A percentile compares a stretch with the other conserved stretches of the same genome.
Conservation (phyloP, 1,140 invertebrate species). For the Drosophila simulans region DNA sequence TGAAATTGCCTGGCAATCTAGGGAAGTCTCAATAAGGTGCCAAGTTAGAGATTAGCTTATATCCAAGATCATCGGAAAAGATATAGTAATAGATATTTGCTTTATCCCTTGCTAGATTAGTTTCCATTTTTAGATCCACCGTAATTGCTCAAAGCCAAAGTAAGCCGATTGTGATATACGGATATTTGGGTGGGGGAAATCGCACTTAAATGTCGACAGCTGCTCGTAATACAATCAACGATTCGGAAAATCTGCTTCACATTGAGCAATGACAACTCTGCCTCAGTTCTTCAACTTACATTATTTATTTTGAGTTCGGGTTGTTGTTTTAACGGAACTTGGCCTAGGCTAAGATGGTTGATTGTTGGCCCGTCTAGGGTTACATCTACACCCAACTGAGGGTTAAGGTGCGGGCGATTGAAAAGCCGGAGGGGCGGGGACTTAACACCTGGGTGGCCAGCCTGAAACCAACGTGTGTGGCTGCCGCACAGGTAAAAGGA, state of each 20-base stretch:
- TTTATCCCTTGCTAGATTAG: background rate
- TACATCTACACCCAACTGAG: slow-evolving; percentile 4
- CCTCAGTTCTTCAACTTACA: background rate
- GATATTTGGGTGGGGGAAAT: background rate
- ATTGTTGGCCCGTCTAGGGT: slow-evolving; percentile 23
- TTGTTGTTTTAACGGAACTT: slow-evolving; percentile 22
- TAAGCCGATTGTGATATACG: background rate
- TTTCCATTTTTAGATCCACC: background rate
- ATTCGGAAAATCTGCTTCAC: slow-evolving; percentile 18
- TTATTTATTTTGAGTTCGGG: background rate
- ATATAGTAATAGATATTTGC: no score
- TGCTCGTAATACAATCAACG: slow-evolving; percentile 6
- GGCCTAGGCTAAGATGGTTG: slow-evolving; percentile 33
- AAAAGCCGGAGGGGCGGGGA: slow-evolving; percentile 1
- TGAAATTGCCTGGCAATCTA: no score
- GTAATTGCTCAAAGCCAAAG: slow-evolving; percentile 2
- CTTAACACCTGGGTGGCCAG: slow-evolving; percentile 34
- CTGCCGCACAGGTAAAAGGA: slow-evolving; percentile 45
- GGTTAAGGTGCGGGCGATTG: slow-evolving; percentile 34
- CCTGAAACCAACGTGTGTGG: slow-evolving; percentile 37
- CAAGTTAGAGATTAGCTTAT: no score
- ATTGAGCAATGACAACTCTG: slow-evolving; percentile 10
- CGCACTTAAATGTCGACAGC: slow-evolving; percentile 12
- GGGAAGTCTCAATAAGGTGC: no score
- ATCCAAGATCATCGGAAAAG: no score